A percentile compares a stretch with the other conserved stretches of the same genome.
Conservation (phyloP, 2,888 invertebrate species). For the Xestia sexstrigata region DNA sequence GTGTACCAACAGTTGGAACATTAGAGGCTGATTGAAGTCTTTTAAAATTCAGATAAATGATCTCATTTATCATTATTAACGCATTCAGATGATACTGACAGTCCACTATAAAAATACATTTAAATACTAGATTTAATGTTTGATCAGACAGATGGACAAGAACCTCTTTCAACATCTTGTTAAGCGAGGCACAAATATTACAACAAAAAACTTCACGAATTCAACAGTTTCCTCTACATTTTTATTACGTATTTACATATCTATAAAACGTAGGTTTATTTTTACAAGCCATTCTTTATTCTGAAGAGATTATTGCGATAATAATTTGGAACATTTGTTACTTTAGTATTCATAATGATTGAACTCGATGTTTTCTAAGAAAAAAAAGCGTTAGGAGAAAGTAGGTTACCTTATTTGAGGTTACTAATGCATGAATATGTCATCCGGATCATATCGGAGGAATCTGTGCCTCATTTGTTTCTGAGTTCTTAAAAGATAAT, state of each 20-base stretch:
- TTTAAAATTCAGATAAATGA: neutral
- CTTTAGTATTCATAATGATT: slow-evolving; percentile 28
- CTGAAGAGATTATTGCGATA: slow-evolving; percentile 28
- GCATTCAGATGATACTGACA: neutral
- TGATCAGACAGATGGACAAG: slow-evolving; percentile 34
- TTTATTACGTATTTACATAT: slow-evolving; percentile 43
- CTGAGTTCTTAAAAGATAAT: slow-evolving; percentile 41
- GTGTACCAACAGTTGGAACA: neutral
- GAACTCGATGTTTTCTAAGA: slow-evolving; percentile 38
- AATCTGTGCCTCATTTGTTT: slow-evolving; percentile 67
- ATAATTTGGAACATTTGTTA: slow-evolving; percentile 55
- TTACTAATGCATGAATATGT: slow-evolving; percentile 59
- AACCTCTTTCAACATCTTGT: slow-evolving; percentile 45
- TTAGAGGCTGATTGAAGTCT: neutral
- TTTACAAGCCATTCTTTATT: slow-evolving; percentile 50
- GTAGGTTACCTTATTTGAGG: slow-evolving; percentile 66
- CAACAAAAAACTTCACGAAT: slow-evolving; percentile 30
- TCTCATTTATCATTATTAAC: neutral
- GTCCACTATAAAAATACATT: slow-evolving; percentile 13
- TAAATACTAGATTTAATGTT: slow-evolving; percentile 17
- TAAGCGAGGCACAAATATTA: slow-evolving; percentile 32
- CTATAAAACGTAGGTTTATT: slow-evolving; percentile 47
- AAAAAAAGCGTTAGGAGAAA: slow-evolving; percentile 44
- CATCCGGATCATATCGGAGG: slow-evolving; percentile 60
- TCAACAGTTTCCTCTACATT: slow-evolving; percentile 17